These are phyloP conservation scores for Polyommatus iphigenia DNA, from an alignment of 2,888 invertebrate genomes.

Conservation along the genomic window DNA sequence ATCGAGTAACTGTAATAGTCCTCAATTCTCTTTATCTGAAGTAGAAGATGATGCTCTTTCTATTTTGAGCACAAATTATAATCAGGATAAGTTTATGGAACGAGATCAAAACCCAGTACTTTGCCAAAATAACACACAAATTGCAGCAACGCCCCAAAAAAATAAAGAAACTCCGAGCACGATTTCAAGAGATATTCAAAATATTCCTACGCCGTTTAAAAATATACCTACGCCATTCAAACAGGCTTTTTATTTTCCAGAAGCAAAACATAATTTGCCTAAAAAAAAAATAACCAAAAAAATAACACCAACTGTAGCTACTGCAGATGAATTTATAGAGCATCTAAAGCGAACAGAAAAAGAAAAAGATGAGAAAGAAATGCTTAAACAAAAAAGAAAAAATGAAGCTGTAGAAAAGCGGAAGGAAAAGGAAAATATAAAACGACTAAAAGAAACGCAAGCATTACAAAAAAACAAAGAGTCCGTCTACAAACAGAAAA, in stretches of 20 bases:
- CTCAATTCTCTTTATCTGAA: neutral
- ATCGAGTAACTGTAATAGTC: neutral
- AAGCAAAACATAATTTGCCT: neutral
- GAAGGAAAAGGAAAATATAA: slow-evolving; percentile 5
- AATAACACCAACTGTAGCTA: slow-evolving; percentile 16
- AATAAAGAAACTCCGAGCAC: neutral
- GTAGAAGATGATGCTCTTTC: slow-evolving; percentile 1
- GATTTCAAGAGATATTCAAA: slow-evolving; percentile 1
- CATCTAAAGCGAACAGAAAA: neutral
- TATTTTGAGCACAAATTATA: slow-evolving; percentile 1
- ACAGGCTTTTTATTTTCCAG: slow-evolving; percentile 10
- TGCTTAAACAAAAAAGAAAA: slow-evolving; percentile 3
- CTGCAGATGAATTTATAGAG: slow-evolving; percentile 3
- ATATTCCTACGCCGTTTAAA: slow-evolving; percentile 1
- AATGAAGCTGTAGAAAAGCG: slow-evolving; percentile 10
- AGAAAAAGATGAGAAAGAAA: slow-evolving; percentile 12
- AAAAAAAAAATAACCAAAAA: slow-evolving; percentile 12
- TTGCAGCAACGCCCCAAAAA: slow-evolving; percentile 1
- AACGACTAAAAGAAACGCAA: slow-evolving; percentile 1
- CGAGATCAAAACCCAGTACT: slow-evolving; percentile 1
- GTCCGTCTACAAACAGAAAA: slow-evolving; percentile 1
- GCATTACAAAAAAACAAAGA: slow-evolving; percentile 11
- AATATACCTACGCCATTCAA: slow-evolving; percentile 11
- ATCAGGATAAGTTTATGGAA: neutral
- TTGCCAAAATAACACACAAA: slow-evolving; percentile 1